Conservation (phyloP, 2,797 vertebrate genomes). For the Hyperoplus lanceolatus region DNA sequence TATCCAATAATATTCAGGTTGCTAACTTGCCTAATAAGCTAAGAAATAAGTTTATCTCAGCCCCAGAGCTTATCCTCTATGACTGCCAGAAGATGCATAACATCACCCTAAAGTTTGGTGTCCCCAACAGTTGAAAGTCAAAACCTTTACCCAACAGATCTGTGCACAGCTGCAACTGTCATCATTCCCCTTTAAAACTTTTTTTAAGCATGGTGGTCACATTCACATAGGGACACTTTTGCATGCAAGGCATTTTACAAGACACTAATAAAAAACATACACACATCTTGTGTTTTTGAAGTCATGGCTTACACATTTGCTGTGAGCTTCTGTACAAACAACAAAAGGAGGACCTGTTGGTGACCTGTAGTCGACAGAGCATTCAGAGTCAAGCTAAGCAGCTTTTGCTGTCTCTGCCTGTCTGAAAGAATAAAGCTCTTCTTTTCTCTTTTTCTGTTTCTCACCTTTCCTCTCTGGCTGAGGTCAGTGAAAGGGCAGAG, state of each 20-base stretch:
- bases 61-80: slow-evolving; percentile 2
- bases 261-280: background rate
- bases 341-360: slow-evolving; percentile 13
- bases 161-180: slow-evolving; percentile 46
- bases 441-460: slow-evolving; percentile 18
- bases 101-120: slow-evolving; percentile 18
- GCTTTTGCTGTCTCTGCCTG: slow-evolving; percentile 65
- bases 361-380: slow-evolving; percentile 52
- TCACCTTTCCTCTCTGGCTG: background rate
- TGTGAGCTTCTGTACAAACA: slow-evolving; percentile 16
- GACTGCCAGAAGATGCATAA: slow-evolving; percentile 35
- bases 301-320: background rate
- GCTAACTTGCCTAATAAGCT: background rate
- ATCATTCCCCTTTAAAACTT: slow-evolving; percentile 15
- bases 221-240: slow-evolving; percentile 7
- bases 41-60: slow-evolving; percentile 6
- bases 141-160: slow-evolving; percentile 40
- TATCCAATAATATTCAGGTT: background rate
- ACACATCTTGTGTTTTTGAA: background rate
- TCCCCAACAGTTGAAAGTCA: slow-evolving; percentile 63
- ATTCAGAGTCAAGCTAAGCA: slow-evolving; percentile 50
- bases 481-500: slow-evolving; percentile 64
- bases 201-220: background rate
- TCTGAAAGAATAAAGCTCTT: slow-evolving; percentile 45
- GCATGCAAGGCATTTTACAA: slow-evolving; percentile 18